These are phyloP conservation scores for Siphamia tubifer DNA, from an alignment of 2,113 vertebrate species.

Conservation along the genomic window DNA sequence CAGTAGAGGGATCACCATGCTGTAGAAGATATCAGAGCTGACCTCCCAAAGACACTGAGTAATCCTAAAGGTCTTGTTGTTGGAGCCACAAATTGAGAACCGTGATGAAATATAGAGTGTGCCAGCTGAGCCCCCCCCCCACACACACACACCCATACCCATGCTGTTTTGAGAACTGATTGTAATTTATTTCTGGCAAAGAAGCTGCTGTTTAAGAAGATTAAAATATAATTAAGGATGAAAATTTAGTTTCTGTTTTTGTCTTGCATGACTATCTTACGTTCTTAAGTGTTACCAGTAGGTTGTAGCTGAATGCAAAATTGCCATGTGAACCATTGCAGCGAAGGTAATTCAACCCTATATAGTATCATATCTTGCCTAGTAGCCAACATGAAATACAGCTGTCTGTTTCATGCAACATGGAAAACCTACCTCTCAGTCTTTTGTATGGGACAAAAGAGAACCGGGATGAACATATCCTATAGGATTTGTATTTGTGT, in stretches of 20 bases:
- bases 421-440: constrained; percentile 28
- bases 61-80: constrained; percentile 39
- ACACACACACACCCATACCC: too few species aligned
- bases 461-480: constrained; percentile 42
- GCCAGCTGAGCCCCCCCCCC: too few species aligned
- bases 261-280: too few species aligned
- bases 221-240: not conserved
- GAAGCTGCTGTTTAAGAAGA: not conserved
- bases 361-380: constrained; percentile 41
- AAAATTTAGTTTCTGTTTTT: not conserved
- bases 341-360: constrained; percentile 43
- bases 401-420: constrained; percentile 55
- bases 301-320: constrained; percentile 11
- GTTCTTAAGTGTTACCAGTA: constrained; percentile 22
- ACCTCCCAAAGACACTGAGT: constrained; percentile 8
- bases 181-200: not conserved
- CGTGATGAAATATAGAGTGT: constrained; percentile 56
- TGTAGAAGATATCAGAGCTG: constrained; percentile 3
- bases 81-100: constrained; percentile 44
- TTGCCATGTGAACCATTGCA: constrained; percentile 20
- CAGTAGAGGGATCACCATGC: constrained; percentile 8
- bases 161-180: constrained; percentile 4
- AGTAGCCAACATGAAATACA: constrained; percentile 50
- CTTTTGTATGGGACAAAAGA: constrained; percentile 65
- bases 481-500: constrained; percentile 55